Evolutionary conservation across 1,140 invertebrate species (phyloP).

Genomic region (Cydia pomonella): DNA sequence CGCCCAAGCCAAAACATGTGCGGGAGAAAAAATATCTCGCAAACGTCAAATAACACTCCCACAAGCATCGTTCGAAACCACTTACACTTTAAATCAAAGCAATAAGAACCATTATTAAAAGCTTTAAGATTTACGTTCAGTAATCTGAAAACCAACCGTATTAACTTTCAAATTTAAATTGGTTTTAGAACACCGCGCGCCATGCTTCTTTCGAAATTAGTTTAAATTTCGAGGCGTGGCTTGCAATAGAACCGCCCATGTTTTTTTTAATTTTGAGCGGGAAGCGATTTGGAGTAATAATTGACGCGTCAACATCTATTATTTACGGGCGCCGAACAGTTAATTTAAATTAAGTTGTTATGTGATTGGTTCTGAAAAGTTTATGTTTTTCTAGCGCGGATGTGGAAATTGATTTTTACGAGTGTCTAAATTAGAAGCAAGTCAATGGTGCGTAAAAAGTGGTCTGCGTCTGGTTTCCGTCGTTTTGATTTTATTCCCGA

Average conservation of each 20-base stretch:
- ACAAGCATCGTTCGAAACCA: conserved; percentile 31
- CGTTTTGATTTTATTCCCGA: neutral
- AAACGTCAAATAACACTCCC: conserved; percentile 58
- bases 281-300: conserved; percentile 70
- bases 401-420: conserved; percentile 56
- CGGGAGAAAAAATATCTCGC: conserved; percentile 59
- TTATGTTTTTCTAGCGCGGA: conserved; percentile 56
- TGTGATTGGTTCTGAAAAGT: conserved; percentile 73
- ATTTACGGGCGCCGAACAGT: conserved; percentile 62
- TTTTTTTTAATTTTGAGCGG: conserved; percentile 46
- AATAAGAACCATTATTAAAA: neutral
- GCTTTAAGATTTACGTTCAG: neutral
- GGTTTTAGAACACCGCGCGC: neutral
- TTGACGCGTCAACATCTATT: conserved; percentile 74
- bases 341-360: conserved; percentile 69
- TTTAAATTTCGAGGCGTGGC: conserved; percentile 62
- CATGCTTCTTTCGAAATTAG: conserved; percentile 42
- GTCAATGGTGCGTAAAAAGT: conserved; percentile 24
- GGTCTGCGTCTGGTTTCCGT: neutral
- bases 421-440: conserved; percentile 35
- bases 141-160: neutral
- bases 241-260: conserved; percentile 52
- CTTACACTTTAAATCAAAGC: neutral
- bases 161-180: neutral
- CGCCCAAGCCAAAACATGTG: conserved; percentile 60